Conservation (phyloP, 2,888 invertebrate genomes). For the Drosophila aldrichi region DNA sequence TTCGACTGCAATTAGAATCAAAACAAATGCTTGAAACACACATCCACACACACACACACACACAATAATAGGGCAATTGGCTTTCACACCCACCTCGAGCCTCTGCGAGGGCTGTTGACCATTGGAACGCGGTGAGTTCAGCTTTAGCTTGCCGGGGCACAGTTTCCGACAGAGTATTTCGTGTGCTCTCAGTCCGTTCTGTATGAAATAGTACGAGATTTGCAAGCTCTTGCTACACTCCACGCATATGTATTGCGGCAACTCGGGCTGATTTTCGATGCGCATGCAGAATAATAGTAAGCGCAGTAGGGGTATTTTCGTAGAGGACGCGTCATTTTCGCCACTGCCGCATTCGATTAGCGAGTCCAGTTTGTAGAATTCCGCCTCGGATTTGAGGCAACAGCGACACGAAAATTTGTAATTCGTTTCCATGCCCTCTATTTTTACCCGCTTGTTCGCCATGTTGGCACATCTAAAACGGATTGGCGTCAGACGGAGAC, state of each 20-base stretch:
- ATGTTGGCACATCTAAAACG: slow-evolving; percentile 46
- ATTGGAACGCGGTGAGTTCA: slow-evolving; percentile 15
- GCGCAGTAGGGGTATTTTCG: slow-evolving; percentile 67
- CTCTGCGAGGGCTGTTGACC: slow-evolving; percentile 27
- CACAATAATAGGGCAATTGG: not conserved
- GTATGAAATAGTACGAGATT: slow-evolving; percentile 76
- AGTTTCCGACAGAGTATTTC: slow-evolving; percentile 72
- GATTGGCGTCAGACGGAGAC: not conserved
- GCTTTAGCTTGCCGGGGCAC: slow-evolving; percentile 42
- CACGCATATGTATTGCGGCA: slow-evolving; percentile 74
- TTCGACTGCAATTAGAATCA: slow-evolving; percentile 20
- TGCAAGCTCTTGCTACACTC: slow-evolving; percentile 77
- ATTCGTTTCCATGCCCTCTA: slow-evolving; percentile 47
- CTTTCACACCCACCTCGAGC: slow-evolving; percentile 31
- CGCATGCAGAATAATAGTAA: slow-evolving; percentile 74
- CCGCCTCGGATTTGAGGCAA: slow-evolving; percentile 76
- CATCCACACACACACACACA: not conserved
- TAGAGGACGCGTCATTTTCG: slow-evolving; percentile 28
- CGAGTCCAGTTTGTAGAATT: slow-evolving; percentile 75
- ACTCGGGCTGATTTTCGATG: slow-evolving; percentile 62
- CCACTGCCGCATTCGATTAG: slow-evolving; percentile 41
- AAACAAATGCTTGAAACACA: slow-evolving; percentile 4
- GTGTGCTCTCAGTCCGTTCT: slow-evolving; percentile 76
- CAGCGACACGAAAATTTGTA: slow-evolving; percentile 79
- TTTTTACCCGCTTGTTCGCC: slow-evolving; percentile 52